These are phyloP conservation scores for Molorchus minor DNA, from an alignment of 2,888 invertebrate species.

Conservation along the genomic window DNA sequence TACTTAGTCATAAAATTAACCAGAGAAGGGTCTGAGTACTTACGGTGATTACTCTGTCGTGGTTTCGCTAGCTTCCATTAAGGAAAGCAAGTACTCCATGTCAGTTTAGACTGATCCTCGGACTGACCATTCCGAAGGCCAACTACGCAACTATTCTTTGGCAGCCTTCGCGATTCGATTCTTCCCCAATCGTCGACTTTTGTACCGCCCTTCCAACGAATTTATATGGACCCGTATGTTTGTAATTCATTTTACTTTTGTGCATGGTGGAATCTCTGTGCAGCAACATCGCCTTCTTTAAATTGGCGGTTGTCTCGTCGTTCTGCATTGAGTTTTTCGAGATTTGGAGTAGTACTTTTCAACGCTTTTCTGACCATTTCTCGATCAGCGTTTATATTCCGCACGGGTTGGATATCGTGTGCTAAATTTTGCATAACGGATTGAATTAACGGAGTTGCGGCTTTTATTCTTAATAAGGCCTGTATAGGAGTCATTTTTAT, in stretches of 20 bases:
- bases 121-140: conserved; percentile 32
- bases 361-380: conserved; percentile 2
- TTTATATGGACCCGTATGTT: neutral
- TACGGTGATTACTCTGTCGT: no score
- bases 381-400: conserved; percentile 32
- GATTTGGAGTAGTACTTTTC: conserved; percentile 8
- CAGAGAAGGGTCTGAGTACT: no score
- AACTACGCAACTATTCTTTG: conserved; percentile 31
- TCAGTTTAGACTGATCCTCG: no score
- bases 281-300: neutral
- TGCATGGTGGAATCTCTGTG: neutral
- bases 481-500: conserved; percentile 37
- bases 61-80: neutral
- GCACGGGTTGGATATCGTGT: conserved; percentile 30
- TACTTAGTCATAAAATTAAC: no score
- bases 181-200: conserved; percentile 29
- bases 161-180: conserved; percentile 29
- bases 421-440: conserved; percentile 32
- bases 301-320: neutral
- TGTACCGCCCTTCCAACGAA: conserved; percentile 21
- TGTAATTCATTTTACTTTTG: neutral
- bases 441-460: conserved; percentile 39
- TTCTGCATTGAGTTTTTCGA: conserved; percentile 2
- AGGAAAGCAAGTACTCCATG: conserved; percentile 22
- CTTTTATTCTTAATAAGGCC: conserved; percentile 34